A percentile compares a stretch with the other conserved stretches of the same genome.
phyloP scores from a whole-genome alignment of 2,888 invertebrate species.

The Enchytraeus crypticus region DNA sequence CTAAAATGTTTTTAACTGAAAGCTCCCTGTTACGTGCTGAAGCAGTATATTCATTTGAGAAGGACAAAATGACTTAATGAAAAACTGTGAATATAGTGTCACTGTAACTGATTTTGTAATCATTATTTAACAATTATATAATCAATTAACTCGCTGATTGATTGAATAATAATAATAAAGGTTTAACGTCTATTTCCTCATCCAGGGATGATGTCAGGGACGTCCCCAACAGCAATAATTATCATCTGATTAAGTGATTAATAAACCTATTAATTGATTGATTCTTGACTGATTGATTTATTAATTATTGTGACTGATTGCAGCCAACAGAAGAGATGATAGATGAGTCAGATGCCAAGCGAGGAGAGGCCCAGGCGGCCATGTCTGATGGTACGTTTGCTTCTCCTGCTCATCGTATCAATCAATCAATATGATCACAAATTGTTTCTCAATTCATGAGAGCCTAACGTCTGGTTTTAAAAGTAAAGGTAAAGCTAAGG shows the following conservation, averaged over 20 bases:
- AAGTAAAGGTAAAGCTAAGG: background rate
- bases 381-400: constrained; percentile 57
- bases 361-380: constrained; percentile 67
- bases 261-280: background rate
- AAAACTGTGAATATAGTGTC: too few species aligned
- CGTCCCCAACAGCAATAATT: too few species aligned
- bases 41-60: too few species aligned
- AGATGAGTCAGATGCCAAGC: constrained; percentile 67
- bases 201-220: too few species aligned
- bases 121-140: too few species aligned
- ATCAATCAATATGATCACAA: background rate
- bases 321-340: constrained; percentile 54
- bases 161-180: background rate
- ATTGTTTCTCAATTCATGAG: background rate
- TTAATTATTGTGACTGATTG: background rate
- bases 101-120: too few species aligned
- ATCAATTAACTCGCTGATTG: too few species aligned
- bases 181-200: too few species aligned
- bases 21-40: too few species aligned
- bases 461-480: background rate
- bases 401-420: background rate
- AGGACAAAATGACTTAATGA: too few species aligned
- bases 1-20: too few species aligned
- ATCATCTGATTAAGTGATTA: too few species aligned
- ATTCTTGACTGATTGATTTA: background rate